Evolutionary conservation across 1,140 invertebrate species (phyloP), one percentile per base, ranked within the genome.

Genomic region (Rhynchophorus ferrugineus): DNA sequence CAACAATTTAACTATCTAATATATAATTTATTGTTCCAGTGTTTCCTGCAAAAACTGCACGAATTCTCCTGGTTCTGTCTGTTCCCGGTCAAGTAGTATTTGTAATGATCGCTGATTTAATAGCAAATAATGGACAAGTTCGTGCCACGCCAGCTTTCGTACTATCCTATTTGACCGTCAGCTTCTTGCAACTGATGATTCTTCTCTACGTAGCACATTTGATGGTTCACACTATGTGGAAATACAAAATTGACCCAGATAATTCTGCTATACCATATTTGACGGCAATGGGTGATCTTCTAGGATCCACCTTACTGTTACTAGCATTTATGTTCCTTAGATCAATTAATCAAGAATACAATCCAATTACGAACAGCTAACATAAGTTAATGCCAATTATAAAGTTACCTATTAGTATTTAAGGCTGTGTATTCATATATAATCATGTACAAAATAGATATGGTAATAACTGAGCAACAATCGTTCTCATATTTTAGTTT

Each of bases 261-360:
- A 98, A 95, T 70, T 90, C 90, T n/a, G 89, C 93, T 13, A 97
- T 98, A 55, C 95, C 95, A 1, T 95, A 95, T 71, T 76, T 97
- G 38, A 98, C 95, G 2, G 90, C 94, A 1, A 64, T 97, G 1
- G 95, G 94, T 13, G 95, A 98, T 72, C 78, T 98, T 2, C 73
- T 94, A 1, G 95, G 95, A 13, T 93, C 92, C 2, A 78, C 83
- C 19, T 80, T 98, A 56, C 72, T 98, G 11, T 84, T 87, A 1
- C 60, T 84, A 2, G 86, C 89, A n/a, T 95, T 95, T 68, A 74
- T 83, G 49, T 80, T 93, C 54, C 78, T 95, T 1, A 80, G 78
- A 55, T 60, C 78, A 1, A 77, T 90, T 13, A 29, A 60, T 14
- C 39, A 56, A 13, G 64, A 66, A 36, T 56, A 59, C 29, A 34